phyloP scores from a whole-genome alignment of 2,797 vertebrate genomes.

The Sarcoramphus papa region DNA sequence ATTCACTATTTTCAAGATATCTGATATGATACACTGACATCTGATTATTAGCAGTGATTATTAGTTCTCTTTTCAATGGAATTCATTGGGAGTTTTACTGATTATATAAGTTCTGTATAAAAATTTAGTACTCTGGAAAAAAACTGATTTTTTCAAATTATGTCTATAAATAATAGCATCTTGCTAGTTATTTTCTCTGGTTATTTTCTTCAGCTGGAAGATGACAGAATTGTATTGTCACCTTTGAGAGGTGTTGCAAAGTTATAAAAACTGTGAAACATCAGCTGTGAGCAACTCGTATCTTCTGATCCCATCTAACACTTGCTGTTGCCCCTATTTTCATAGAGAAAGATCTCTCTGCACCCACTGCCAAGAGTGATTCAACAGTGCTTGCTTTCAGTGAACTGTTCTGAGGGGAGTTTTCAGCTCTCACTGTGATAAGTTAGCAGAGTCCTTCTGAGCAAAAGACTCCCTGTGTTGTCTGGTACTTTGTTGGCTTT shows the following conservation, averaged over 20 bases:
- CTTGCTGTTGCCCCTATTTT: background rate
- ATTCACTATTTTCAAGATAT: background rate
- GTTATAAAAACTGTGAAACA: background rate
- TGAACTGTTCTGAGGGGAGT: background rate
- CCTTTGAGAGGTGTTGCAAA: background rate
- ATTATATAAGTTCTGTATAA: background rate
- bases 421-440: background rate
- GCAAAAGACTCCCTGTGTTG: background rate
- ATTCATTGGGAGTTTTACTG: background rate
- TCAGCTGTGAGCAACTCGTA: background rate
- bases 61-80: background rate
- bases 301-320: background rate
- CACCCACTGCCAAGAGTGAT: background rate
- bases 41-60: background rate
- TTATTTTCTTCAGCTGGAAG: background rate
- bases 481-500: background rate
- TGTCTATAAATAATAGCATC: background rate
- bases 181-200: background rate
- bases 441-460: background rate
- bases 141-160: background rate
- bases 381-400: background rate
- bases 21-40: background rate
- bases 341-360: background rate
- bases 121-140: background rate
- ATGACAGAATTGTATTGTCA: background rate